These are phyloP conservation scores for Poeciliopsis retropinna DNA, from an alignment of 2,113 vertebrate genomes.

Conservation along the genomic window DNA sequence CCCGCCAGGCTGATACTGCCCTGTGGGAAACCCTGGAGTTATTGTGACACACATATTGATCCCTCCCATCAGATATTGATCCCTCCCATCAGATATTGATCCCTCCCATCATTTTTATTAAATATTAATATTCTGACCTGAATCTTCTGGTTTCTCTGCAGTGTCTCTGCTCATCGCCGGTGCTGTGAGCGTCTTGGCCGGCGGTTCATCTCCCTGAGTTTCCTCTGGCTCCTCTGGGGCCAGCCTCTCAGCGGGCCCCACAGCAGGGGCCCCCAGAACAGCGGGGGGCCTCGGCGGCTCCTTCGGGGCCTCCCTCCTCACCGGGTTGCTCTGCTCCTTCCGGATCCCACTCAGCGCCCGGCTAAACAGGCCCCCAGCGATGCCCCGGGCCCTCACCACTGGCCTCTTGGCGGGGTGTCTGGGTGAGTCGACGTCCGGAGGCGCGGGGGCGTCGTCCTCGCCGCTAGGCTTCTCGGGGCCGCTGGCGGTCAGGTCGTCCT, in stretches of 20 bases:
- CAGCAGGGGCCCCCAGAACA: no score
- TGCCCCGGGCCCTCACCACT: slow-evolving; percentile 72
- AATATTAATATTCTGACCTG: slow-evolving; percentile 60
- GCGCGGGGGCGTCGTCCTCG: slow-evolving; percentile 62
- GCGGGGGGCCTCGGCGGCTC: no score
- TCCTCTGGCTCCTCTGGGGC: slow-evolving; percentile 56
- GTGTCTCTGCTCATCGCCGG: slow-evolving; percentile 48
- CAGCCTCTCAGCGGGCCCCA: no score
- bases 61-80: no score
- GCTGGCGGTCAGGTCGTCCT: slow-evolving; percentile 79
- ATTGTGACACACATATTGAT: no score
- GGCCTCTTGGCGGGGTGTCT: slow-evolving; percentile 84
- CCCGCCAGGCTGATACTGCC: no score
- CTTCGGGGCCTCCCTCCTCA: slow-evolving; percentile 64
- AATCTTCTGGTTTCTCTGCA: slow-evolving; percentile 67
- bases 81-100: no score
- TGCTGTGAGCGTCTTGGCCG: slow-evolving; percentile 24
- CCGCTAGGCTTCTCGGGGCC: slow-evolving; percentile 57
- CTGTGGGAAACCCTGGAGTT: no score
- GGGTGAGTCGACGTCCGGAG: slow-evolving; percentile 42
- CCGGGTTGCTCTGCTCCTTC: slow-evolving; percentile 61
- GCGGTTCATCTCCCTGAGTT: slow-evolving; percentile 25
- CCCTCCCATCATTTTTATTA: no score
- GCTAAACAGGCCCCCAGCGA: slow-evolving; percentile 77
- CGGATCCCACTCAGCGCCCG: slow-evolving; percentile 82